Conservation (phyloP, 1,140 invertebrate genomes). For the Metaphire vulgaris region DNA sequence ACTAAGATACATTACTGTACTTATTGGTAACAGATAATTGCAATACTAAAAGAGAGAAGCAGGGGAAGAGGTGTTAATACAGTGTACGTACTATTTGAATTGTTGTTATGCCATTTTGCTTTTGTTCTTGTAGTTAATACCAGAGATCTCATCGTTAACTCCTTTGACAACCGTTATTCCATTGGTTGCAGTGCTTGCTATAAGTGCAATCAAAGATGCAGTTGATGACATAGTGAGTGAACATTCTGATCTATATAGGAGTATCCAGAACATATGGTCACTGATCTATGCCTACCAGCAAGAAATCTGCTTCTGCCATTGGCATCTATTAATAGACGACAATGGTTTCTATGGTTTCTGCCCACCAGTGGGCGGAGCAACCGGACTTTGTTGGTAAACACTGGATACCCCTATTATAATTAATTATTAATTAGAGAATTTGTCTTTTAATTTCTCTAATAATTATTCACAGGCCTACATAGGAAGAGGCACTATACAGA, state of each 20-base stretch:
- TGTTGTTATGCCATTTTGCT: not conserved
- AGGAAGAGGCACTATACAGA: too few relatives aligned
- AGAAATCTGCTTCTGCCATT: not conserved
- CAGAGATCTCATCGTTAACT: slow-evolving; percentile 92
- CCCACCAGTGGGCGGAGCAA: too few relatives aligned
- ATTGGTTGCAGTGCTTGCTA: slow-evolving; percentile 83
- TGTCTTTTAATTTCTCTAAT: too few relatives aligned
- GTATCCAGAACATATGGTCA: too few relatives aligned
- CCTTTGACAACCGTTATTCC: slow-evolving; percentile 96
- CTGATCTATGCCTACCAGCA: not conserved
- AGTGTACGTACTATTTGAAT: not conserved
- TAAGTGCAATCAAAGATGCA: slow-evolving; percentile 96
- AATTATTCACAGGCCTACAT: too few relatives aligned
- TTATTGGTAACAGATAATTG: not conserved
- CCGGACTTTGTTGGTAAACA: too few relatives aligned
- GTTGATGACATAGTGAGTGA: slow-evolving; percentile 79
- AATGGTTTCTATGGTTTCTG: not conserved
- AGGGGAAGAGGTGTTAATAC: not conserved
- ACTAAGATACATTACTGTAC: not conserved
- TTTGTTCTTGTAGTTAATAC: slow-evolving; percentile 67
- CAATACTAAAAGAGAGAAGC: not conserved
- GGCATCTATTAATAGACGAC: not conserved
- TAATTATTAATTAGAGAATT: too few relatives aligned
- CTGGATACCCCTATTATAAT: too few relatives aligned
- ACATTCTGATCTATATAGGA: too few relatives aligned